A percentile compares a stretch with the other conserved stretches of the same genome.
Conservation (phyloP, 2,888 invertebrate species). For the Alloplasta piceator region DNA sequence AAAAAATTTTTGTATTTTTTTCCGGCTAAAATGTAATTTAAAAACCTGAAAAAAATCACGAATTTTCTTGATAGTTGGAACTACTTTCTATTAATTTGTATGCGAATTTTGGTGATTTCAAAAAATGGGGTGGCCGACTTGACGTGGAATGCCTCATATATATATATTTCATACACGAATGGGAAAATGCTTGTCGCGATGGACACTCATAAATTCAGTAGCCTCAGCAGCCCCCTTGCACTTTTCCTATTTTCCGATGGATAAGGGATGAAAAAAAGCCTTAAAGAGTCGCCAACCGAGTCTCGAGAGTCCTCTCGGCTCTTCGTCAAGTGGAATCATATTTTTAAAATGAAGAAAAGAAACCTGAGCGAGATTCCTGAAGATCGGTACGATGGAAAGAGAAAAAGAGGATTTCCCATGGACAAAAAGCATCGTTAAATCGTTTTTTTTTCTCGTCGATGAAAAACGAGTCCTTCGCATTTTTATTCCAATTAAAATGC, state of each 20-base stretch:
- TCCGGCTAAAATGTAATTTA: too few species aligned
- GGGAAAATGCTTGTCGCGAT: slow-evolving; percentile 36
- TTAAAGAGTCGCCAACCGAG: slow-evolving; percentile 12
- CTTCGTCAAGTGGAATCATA: slow-evolving; percentile 2
- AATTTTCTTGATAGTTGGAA: too few species aligned
- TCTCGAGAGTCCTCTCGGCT: slow-evolving; percentile 3
- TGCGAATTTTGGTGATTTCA: too few species aligned
- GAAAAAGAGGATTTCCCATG: background rate
- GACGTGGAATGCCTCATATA: slow-evolving; percentile 3
- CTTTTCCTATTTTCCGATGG: background rate
- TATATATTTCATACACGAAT: slow-evolving; percentile 23
- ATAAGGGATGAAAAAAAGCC: background rate
- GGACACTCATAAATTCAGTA: slow-evolving; percentile 55
- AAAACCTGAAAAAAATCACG: too few species aligned
- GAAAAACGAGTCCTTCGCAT: background rate
- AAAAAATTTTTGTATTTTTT: too few species aligned
- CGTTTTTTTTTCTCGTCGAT: background rate
- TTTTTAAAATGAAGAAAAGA: background rate
- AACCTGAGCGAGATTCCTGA: background rate
- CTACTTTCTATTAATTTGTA: too few species aligned
- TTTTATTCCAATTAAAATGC: background rate
- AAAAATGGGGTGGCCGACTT: too few species aligned
- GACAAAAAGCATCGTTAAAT: background rate
- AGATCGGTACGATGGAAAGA: background rate
- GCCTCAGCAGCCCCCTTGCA: background rate